A percentile compares a stretch with the other conserved stretches of the same genome.
Conservation (phyloP, 2,888 invertebrate genomes). For the Perithous albicinctus region DNA sequence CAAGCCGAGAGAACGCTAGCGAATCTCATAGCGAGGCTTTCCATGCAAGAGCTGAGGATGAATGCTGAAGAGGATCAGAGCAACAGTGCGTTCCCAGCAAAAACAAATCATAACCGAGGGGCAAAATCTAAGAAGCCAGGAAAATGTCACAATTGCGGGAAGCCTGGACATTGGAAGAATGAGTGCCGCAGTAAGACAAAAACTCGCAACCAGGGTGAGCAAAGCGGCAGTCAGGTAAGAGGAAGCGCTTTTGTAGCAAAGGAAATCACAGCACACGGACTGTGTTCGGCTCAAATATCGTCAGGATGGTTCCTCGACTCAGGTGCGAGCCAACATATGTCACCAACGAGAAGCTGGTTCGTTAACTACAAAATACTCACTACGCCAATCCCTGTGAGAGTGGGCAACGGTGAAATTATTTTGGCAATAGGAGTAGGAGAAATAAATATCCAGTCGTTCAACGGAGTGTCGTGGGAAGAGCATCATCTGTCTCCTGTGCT, state of each 20-base stretch:
- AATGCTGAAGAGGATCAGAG: not conserved
- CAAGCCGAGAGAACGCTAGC: conserved; percentile 25
- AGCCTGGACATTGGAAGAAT: conserved; percentile 57
- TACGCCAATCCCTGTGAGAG: not conserved
- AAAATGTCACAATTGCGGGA: conserved; percentile 61
- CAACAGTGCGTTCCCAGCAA: conserved; percentile 27
- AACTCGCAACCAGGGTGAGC: not conserved
- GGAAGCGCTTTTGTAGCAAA: not conserved
- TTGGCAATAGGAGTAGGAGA: not conserved
- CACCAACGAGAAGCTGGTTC: conserved; percentile 19
- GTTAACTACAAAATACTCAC: not conserved
- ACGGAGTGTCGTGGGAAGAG: not conserved
- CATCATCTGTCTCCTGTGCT: not conserved
- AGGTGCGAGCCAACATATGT: conserved; percentile 50
- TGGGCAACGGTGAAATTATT: conserved; percentile 22
- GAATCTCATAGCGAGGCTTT: conserved; percentile 54
- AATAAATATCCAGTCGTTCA: not conserved
- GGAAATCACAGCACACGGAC: not conserved
- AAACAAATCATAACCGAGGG: not conserved
- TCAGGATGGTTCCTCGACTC: conserved; percentile 48
- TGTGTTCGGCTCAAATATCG: too few species aligned
- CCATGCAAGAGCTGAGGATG: conserved; percentile 40
- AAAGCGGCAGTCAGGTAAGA: not conserved
- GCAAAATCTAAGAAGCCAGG: conserved; percentile 27
- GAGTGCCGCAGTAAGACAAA: conserved; percentile 25